Percentiles rank a stretch among this genome's conserved stretches.
phyloP scores from a whole-genome alignment of 1,140 invertebrate genomes.

The Drosophila nikananu region DNA sequence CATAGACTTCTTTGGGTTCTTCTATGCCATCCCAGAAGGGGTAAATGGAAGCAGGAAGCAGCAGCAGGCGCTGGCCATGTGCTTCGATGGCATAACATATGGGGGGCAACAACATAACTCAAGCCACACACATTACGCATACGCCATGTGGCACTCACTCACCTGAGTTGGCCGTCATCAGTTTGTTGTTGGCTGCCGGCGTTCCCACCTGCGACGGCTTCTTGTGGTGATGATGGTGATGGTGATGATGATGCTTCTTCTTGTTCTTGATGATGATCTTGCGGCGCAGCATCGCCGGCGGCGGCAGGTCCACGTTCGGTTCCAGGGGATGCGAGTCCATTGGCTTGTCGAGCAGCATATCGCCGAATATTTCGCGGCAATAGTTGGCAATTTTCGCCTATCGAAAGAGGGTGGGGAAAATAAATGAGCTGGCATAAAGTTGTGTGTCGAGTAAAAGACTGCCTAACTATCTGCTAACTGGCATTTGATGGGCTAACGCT shows the following conservation, averaged over 20 bases:
- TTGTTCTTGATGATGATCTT: constrained; percentile 99
- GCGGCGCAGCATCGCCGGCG: constrained; percentile 92
- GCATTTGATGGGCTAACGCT: constrained; percentile 52
- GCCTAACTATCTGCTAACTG: constrained; percentile 59
- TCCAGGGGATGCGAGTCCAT: constrained; percentile 94
- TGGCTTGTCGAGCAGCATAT: constrained; percentile 96
- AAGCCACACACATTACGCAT: constrained; percentile 41
- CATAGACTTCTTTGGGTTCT: constrained; percentile 13
- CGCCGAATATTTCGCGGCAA: constrained; percentile 97
- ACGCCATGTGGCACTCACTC: constrained; percentile 47
- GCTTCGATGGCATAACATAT: constrained; percentile 44
- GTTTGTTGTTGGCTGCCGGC: constrained; percentile 70
- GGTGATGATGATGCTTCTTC: constrained; percentile 96
- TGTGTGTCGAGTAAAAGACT: constrained; percentile 8
- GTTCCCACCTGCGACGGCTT: constrained; percentile 61
- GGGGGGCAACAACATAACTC: constrained; percentile 37
- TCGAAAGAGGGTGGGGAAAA: neutral
- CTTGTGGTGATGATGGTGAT: constrained; percentile 88
- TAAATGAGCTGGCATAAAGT: constrained; percentile 13
- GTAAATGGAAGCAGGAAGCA: constrained; percentile 4
- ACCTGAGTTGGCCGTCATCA: constrained; percentile 83
- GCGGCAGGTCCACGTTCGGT: constrained; percentile 92
- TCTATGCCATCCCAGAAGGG: neutral
- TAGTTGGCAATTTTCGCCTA: constrained; percentile 99
- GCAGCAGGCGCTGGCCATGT: constrained; percentile 7